Base-by-base conservation (phyloP, 1,140 invertebrate species). In the Bombus cullumanus region DNA sequence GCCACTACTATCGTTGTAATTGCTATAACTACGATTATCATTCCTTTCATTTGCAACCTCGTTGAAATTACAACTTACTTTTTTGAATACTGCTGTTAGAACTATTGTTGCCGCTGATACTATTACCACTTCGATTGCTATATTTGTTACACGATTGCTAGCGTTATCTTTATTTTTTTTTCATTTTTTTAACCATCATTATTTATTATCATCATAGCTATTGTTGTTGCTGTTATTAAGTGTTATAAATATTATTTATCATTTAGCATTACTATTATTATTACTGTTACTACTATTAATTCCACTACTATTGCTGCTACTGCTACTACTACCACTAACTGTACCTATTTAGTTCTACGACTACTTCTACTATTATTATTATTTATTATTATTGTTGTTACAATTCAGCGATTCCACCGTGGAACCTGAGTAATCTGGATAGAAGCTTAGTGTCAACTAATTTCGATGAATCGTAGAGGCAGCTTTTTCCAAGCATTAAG, bases 381-480 rank as follows among this genome's bases (percentile, higher is more conserved):
- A 71, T 37, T 31, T 71, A 28, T 62, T 28, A 69, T 8, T 41
- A 78, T 69, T 77, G 53, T 83, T 69, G 64, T 78, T 78, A 69
- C 41, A 69, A 78, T 69, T 78, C 43, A 69, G n/a, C 43, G 74
- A 75, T 59, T 78, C 75, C 64, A 53, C 28, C 31, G n/a, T 39
- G 34, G 74, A 77, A 83, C 43, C 73, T 77, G 15, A 83, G 64
- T 69, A 57, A 83, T 69, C 75, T 43, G 82, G 47, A 57, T 78
- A 83, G 8, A 78, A 69, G 47, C 82, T 83, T 83, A 83, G 31
- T 39, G 13, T 68, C 13, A 80, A 72, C 77, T 72, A 85, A 80
- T 85, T 85, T 85, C 83, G 77, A 85, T 85, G 83, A 64, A 79
- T 80, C 41, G 31, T 78, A 80, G 76, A 85, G 77, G 83, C 76